Conservation (phyloP, 2,888 invertebrate genomes). For the Nineta flava region DNA sequence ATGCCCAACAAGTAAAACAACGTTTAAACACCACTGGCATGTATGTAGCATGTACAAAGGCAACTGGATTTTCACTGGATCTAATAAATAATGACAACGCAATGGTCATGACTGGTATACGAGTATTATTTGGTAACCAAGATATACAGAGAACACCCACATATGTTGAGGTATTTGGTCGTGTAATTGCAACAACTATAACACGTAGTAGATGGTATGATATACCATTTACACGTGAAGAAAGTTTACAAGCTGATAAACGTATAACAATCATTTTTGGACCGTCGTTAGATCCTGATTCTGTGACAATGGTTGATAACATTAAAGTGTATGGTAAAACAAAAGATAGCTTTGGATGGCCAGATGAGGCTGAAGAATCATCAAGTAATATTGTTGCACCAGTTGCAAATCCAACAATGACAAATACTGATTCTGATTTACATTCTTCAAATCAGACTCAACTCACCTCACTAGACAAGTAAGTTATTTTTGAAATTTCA, state of each 20-base stretch:
- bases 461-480: slow-evolving; percentile 42
- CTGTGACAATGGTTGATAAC: slow-evolving; percentile 84
- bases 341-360: slow-evolving; percentile 94
- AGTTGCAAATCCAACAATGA: slow-evolving; percentile 17
- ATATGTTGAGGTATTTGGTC: slow-evolving; percentile 58
- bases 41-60: slow-evolving; percentile 86
- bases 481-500: slow-evolving; percentile 12
- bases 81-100: slow-evolving; percentile 73
- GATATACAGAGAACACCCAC: slow-evolving; percentile 63
- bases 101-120: slow-evolving; percentile 77
- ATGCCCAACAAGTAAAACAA: slow-evolving; percentile 83
- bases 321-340: slow-evolving; percentile 91
- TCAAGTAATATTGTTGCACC: slow-evolving; percentile 18
- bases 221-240: slow-evolving; percentile 84
- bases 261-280: slow-evolving; percentile 72
- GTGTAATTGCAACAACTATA: slow-evolving; percentile 54
- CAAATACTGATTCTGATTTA: slow-evolving; percentile 24
- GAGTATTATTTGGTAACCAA: slow-evolving; percentile 75
- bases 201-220: slow-evolving; percentile 86
- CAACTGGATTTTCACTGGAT: slow-evolving; percentile 78
- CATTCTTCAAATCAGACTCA: slow-evolving; percentile 27
- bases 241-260: slow-evolving; percentile 83
- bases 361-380: slow-evolving; percentile 79
- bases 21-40: slow-evolving; percentile 72
- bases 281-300: slow-evolving; percentile 71